Base-by-base conservation (phyloP, 64 coral and sea anemone genomes). In the Pocillopora damicornis region DNA sequence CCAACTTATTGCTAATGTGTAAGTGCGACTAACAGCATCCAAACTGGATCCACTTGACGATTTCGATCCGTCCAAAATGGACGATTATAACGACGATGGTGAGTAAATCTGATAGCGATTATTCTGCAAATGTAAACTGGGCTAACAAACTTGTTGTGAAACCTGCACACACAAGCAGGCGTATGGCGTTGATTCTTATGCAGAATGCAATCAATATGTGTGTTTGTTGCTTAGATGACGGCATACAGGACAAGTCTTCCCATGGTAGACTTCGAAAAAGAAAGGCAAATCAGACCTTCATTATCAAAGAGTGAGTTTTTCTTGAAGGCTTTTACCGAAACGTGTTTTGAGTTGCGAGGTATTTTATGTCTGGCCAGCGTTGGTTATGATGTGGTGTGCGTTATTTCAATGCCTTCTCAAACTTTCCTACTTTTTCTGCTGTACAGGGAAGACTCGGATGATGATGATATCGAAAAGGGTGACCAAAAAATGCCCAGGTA, bases 371-470 rank as follows among this genome's bases (percentile, higher is more conserved):
- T 87, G 59, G 42, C 15, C n/a, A 17, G 15, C n/a, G 15, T 60
- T 61, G 38, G 26, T 51, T 73, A 17, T 11, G 58, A 37, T 63
- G 69, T 42, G 69, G 17, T 68, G 14, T 30, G 25, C 9, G 67
- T 23, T 71, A n/a, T 85, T 72, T 76, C 61, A 26, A 66, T 38
- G 60, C 59, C 51, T 58, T 84, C 35, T 71, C 18, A 51, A 67
- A 45, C 60, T 20, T 79, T 64, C 66, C 23, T 42, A 30, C 58
- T 76, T 90, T 17, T 81, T 77, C 25, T 63, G 42, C 13, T 66
- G 60, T 87, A 36, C 59, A 92, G 90, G 51, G 90, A 92, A 20
- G 90, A 92, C 58, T 92, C 90, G 11, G 90, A 92, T 15, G 90
- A 92, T 18, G 90, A 92, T 22, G 90, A 92, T 51, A 66, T 86